These are phyloP conservation scores for Slavum lentiscoides DNA, from an alignment of 2,888 invertebrate species.

Conservation along the genomic window DNA sequence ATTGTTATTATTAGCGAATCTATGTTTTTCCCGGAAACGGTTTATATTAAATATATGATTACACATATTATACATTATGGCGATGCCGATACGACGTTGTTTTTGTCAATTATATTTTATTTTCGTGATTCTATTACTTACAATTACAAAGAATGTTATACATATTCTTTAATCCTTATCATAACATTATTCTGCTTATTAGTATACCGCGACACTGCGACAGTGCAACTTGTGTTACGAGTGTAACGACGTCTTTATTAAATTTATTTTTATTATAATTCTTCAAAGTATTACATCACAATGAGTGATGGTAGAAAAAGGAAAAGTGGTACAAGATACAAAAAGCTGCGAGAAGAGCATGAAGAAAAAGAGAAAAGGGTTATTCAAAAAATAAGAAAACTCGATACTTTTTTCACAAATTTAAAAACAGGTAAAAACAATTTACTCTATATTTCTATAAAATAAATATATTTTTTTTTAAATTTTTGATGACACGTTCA, in stretches of 20 bases:
- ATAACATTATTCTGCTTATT: constrained; percentile 27
- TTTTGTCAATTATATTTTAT: constrained; percentile 19
- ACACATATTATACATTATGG: background rate
- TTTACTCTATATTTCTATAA: constrained; percentile 15
- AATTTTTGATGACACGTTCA: constrained; percentile 26
- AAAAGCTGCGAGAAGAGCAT: constrained; percentile 29
- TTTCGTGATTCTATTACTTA: constrained; percentile 11
- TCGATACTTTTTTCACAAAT: too few species aligned
- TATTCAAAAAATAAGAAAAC: too few species aligned
- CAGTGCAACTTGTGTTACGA: constrained; percentile 6
- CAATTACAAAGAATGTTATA: constrained; percentile 23
- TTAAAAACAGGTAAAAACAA: constrained; percentile 18
- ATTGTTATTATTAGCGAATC: constrained; percentile 19
- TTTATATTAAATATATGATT: constrained; percentile 12
- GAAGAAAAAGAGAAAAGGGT: constrained; percentile 27
- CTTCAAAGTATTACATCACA: constrained; percentile 14
- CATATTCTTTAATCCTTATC: constrained; percentile 18
- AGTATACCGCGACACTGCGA: constrained; percentile 11
- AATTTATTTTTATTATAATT: constrained; percentile 30
- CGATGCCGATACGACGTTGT: constrained; percentile 5
- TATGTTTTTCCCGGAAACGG: constrained; percentile 15
- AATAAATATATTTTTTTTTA: constrained; percentile 29
- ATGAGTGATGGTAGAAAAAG: constrained; percentile 13
- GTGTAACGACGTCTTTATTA: constrained; percentile 15
- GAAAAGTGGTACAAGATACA: constrained; percentile 15